Evolutionary conservation across 2,113 vertebrate species (phyloP).

Genomic region (Larimichthys crocea): DNA sequence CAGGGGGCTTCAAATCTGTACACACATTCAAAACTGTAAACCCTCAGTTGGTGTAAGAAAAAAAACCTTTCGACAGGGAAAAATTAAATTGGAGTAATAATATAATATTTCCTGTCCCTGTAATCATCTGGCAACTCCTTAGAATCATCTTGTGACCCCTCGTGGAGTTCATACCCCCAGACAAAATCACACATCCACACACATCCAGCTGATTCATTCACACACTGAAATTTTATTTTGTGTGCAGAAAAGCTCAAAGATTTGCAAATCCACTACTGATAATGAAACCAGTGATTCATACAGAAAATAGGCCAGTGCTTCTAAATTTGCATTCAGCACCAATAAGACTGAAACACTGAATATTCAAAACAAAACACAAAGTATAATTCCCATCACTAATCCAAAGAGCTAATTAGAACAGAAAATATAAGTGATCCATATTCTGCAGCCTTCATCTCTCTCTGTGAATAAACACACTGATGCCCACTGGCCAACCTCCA

Average conservation of each 20-base stretch:
- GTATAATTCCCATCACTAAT: slow-evolving; percentile 45
- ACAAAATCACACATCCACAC: background rate
- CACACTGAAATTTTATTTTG: background rate
- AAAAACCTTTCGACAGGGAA: background rate
- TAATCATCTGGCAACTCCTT: too few relatives aligned
- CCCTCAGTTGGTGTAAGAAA: too few relatives aligned
- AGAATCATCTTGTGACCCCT: background rate
- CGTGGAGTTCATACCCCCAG: background rate
- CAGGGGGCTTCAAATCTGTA: too few relatives aligned
- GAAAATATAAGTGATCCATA: slow-evolving; percentile 49
- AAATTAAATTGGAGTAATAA: background rate
- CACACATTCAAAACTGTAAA: too few relatives aligned
- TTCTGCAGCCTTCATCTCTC: slow-evolving; percentile 57
- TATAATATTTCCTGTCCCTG: too few relatives aligned
- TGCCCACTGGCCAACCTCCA: slow-evolving; percentile 52
- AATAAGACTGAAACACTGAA: slow-evolving; percentile 42
- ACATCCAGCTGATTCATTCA: background rate
- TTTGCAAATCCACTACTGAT: slow-evolving; percentile 27
- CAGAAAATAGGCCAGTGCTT: slow-evolving; percentile 42
- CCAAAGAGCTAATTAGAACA: slow-evolving; percentile 62
- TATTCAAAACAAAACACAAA: slow-evolving; percentile 36
- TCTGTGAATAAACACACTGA: slow-evolving; percentile 63
- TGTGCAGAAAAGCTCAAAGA: slow-evolving; percentile 13
- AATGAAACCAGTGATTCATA: slow-evolving; percentile 22
- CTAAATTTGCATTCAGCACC: slow-evolving; percentile 47